Conservation (phyloP, 1,140 invertebrate species). For the Dolichoris vasculosae region DNA sequence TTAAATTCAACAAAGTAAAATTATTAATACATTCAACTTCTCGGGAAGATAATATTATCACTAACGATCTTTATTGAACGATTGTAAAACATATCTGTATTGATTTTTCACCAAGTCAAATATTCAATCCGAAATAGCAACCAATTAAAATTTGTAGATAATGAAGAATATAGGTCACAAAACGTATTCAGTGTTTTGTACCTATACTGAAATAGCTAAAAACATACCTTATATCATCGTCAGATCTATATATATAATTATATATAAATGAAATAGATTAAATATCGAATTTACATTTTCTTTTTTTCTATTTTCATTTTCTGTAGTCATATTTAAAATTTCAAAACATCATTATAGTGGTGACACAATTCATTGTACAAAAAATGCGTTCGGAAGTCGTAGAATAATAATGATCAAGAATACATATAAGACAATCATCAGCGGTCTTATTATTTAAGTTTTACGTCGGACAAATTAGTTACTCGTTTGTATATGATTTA, state of each 20-base stretch:
- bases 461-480: too few species aligned
- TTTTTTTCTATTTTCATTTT: background rate
- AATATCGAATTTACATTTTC: background rate
- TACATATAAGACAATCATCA: background rate
- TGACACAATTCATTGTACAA: background rate
- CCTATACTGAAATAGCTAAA: background rate
- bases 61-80: background rate
- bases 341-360: background rate
- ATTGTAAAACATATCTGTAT: background rate
- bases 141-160: background rate
- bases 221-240: background rate
- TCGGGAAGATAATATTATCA: background rate
- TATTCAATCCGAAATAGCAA: background rate
- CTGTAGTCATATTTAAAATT: background rate
- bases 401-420: conserved; percentile 5
- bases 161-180: background rate
- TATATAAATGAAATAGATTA: background rate
- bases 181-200: background rate
- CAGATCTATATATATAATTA: background rate
- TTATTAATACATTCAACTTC: background rate
- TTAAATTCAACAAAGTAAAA: too few species aligned
- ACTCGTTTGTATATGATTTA: too few species aligned
- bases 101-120: background rate
- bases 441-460: background rate
- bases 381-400: conserved; percentile 3